phyloP scores from a whole-genome alignment of 2,888 invertebrate species.

The Nemapogon koenigi region DNA sequence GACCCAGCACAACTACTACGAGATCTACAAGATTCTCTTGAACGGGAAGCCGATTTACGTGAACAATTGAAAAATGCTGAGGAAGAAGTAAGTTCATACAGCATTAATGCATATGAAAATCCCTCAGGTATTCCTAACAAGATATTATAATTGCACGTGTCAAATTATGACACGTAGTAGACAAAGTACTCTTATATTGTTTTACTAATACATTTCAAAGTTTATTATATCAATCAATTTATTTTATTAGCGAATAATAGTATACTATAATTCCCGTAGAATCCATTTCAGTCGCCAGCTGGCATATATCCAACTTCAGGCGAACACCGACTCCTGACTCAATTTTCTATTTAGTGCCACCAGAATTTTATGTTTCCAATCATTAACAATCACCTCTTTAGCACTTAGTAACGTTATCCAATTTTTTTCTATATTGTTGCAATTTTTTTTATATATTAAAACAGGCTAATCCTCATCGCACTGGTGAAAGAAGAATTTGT shows the following conservation, averaged over 20 bases:
- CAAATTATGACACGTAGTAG: too few relatives aligned
- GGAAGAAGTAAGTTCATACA: slow-evolving; percentile 73
- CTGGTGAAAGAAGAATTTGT: slow-evolving; percentile 43
- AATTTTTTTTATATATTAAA: slow-evolving; percentile 34
- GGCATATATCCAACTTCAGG: slow-evolving; percentile 36
- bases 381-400: not conserved
- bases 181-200: not conserved
- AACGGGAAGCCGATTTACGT: slow-evolving; percentile 90
- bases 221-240: slow-evolving; percentile 7
- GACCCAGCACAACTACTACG: slow-evolving; percentile 82
- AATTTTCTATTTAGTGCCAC: not conserved
- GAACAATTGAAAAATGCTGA: slow-evolving; percentile 93
- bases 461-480: slow-evolving; percentile 59
- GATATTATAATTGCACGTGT: too few relatives aligned
- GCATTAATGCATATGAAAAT: not conserved
- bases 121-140: too few relatives aligned
- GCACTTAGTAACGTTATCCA: slow-evolving; percentile 18
- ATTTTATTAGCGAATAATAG: slow-evolving; percentile 7
- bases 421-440: slow-evolving; percentile 11
- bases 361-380: not conserved
- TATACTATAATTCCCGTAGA: slow-evolving; percentile 3
- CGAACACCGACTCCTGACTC: slow-evolving; percentile 30
- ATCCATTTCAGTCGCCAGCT: slow-evolving; percentile 25
- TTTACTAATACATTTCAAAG: not conserved
- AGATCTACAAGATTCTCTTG: slow-evolving; percentile 90